Evolutionary conservation across 2,797 vertebrate species (phyloP).

Genomic region (Poeciliopsis infans): DNA sequence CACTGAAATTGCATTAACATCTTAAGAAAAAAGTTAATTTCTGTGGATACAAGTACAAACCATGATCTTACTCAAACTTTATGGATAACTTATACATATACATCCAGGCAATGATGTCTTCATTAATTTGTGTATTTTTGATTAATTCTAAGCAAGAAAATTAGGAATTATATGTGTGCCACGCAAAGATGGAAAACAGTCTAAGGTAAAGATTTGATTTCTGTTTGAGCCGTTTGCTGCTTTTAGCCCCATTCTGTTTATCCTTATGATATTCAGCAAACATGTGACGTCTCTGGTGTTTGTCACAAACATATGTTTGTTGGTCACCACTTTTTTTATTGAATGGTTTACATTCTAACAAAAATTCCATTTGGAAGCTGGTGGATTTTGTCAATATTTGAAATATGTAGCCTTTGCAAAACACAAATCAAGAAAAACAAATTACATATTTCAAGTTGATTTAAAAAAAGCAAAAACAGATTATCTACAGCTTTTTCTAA

Average conservation of each 20-base stretch:
- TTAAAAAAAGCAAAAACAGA: background rate
- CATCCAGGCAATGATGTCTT: conserved; percentile 6
- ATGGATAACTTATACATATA: background rate
- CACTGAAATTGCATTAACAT: no score
- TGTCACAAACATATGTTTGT: conserved; percentile 27
- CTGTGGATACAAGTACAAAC: no score
- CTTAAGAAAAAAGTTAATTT: no score
- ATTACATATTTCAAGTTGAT: conserved; percentile 2
- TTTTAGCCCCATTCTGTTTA: conserved; percentile 41
- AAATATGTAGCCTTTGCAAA: background rate
- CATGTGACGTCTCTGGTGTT: conserved; percentile 35
- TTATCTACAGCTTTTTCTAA: background rate
- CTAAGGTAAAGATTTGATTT: conserved; percentile 62
- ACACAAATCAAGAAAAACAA: conserved; percentile 5
- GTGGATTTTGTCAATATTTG: conserved; percentile 1
- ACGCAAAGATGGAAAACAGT: conserved; percentile 58
- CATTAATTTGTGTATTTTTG: conserved; percentile 14
- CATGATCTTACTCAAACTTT: no score
- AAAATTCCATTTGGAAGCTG: conserved; percentile 23
- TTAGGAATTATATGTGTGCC: conserved; percentile 49
- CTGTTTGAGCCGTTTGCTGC: conserved; percentile 43
- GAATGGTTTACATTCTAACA: conserved; percentile 22
- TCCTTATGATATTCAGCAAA: conserved; percentile 39
- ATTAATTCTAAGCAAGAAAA: conserved; percentile 35
- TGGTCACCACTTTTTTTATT: background rate